Conservation (phyloP, 2,797 vertebrate species). For the Hirundo rustica region DNA sequence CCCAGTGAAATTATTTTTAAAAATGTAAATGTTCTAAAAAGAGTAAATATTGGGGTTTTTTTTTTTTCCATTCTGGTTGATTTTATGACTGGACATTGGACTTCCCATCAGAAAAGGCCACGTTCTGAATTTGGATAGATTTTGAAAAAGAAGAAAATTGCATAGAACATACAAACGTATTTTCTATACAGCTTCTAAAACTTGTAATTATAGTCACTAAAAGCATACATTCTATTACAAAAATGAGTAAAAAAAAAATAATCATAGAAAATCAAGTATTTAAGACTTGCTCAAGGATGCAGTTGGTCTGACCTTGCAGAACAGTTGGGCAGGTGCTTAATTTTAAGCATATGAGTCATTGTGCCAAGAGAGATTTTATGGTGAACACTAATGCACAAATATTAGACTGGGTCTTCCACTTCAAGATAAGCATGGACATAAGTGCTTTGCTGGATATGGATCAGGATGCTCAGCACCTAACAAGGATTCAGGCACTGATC, state of each 20-base stretch:
- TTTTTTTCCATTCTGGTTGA: not conserved
- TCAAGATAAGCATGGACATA: slow-evolving; percentile 41
- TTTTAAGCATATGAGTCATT: not conserved
- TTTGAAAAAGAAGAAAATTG: not conserved
- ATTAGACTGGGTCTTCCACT: slow-evolving; percentile 19
- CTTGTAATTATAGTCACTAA: not conserved
- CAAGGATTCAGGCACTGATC: slow-evolving; percentile 42
- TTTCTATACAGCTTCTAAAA: not conserved
- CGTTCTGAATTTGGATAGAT: not conserved
- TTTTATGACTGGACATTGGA: not conserved
- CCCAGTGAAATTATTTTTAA: not conserved
- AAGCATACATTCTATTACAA: not conserved
- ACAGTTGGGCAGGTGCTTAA: slow-evolving; percentile 50
- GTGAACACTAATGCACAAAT: slow-evolving; percentile 39
- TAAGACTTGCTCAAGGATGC: not conserved
- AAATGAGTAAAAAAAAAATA: not conserved
- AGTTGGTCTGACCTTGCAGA: not conserved
- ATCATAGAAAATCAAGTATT: not conserved
- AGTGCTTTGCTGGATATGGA: slow-evolving; percentile 66
- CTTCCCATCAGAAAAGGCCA: not conserved
- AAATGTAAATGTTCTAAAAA: not conserved
- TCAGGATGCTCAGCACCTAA: slow-evolving; percentile 67
- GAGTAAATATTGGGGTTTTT: not conserved
- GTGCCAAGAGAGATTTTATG: slow-evolving; percentile 43
- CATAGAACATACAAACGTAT: not conserved